Percentiles rank a stretch among this genome's conserved stretches.
Conservation (phyloP, 2,797 vertebrate species). For the Aplochiton taeniatus region DNA sequence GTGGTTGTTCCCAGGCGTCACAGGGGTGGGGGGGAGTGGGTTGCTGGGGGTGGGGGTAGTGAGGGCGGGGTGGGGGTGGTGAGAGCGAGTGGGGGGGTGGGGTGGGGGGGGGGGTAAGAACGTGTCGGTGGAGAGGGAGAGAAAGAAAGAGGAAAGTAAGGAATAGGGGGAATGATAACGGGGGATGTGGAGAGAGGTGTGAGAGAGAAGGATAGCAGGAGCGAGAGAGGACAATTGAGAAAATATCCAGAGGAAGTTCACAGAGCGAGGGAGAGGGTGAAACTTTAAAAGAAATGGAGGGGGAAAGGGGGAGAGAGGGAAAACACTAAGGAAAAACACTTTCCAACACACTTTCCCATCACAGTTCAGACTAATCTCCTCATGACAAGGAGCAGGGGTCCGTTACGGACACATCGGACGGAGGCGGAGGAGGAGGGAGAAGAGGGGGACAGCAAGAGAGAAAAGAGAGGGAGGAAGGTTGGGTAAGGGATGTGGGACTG, state of each 20-base stretch:
- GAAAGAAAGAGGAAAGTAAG: too few relatives aligned
- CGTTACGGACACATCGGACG: background rate
- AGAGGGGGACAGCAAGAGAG: slow-evolving; percentile 14
- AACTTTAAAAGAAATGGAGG: background rate
- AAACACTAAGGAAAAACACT: slow-evolving; percentile 3
- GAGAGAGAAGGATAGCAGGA: background rate
- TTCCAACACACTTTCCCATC: slow-evolving; percentile 24
- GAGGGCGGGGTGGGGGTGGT: slow-evolving; percentile 16
- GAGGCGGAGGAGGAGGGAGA: background rate
- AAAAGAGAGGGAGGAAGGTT: slow-evolving; percentile 12
- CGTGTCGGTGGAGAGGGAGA: slow-evolving; percentile 5
- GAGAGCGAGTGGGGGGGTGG: background rate
- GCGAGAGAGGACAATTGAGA: background rate
- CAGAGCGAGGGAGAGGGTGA: background rate
- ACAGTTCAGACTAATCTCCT: background rate
- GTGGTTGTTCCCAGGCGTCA: slow-evolving; percentile 59
- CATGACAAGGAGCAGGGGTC: background rate
- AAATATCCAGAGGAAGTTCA: slow-evolving; percentile 2
- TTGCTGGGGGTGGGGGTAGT: background rate
- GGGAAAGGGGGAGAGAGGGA: slow-evolving; percentile 4
- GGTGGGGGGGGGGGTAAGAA: background rate
- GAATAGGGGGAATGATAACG: slow-evolving; percentile 7
- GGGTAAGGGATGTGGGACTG: slow-evolving; percentile 11
- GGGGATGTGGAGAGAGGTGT: background rate
- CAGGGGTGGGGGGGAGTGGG: slow-evolving; percentile 33